These are phyloP conservation scores for Athene noctua DNA, from an alignment of 2,113 vertebrate species.

Conservation along the genomic window DNA sequence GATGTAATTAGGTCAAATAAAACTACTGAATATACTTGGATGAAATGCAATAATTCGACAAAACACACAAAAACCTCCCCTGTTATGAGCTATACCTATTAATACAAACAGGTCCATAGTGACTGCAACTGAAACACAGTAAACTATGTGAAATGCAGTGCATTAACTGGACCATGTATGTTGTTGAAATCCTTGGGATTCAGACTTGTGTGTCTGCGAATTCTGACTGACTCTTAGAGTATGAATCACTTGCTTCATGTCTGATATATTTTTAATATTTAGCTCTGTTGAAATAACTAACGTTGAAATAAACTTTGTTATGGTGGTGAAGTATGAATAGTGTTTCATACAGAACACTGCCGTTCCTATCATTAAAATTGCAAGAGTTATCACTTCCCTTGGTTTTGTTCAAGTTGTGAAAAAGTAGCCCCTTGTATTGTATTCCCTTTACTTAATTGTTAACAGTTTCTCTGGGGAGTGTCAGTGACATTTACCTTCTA, in stretches of 20 bases:
- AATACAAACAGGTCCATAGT: neutral
- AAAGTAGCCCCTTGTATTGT: neutral
- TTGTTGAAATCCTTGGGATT: neutral
- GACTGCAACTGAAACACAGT: neutral
- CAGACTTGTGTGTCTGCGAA: neutral
- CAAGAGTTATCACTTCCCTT: neutral
- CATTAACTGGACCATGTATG: neutral
- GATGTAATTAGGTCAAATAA: neutral
- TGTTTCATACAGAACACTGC: neutral
- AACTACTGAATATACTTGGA: neutral
- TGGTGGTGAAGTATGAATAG: neutral
- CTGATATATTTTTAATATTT: neutral
- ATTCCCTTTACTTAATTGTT: neutral
- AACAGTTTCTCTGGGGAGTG: neutral
- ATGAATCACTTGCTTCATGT: neutral
- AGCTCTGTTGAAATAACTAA: neutral
- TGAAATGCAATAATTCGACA: neutral
- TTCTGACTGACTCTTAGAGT: neutral
- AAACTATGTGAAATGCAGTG: rapidly evolving
- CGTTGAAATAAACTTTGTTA: neutral
- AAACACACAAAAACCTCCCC: neutral
- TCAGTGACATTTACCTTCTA: neutral
- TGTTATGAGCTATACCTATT: neutral
- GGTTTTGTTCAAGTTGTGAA: neutral
- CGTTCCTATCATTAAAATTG: neutral